These are phyloP conservation scores for Drosophila pectinifera DNA, from an alignment of 1,140 invertebrate genomes.

Conservation along the genomic window DNA sequence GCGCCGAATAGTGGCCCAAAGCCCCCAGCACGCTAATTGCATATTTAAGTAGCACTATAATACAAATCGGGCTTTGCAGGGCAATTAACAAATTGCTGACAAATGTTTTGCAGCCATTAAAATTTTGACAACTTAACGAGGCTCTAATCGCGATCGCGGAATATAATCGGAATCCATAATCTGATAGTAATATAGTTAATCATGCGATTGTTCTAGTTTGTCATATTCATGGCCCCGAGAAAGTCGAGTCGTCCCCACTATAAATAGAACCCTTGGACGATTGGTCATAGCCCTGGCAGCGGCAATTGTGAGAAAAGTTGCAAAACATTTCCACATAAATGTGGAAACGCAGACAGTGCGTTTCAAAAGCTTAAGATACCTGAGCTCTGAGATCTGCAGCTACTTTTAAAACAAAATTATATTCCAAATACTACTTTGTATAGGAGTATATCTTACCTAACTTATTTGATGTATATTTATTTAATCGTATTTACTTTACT, in stretches of 20 bases:
- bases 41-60: constrained; percentile 7
- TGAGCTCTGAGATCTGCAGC: no score
- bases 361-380: constrained; percentile 4
- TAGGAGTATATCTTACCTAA: no score
- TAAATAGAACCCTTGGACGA: constrained; percentile 48
- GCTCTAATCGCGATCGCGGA: constrained; percentile 12
- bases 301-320: constrained; percentile 32
- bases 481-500: not conserved
- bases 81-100: constrained; percentile 54
- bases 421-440: no score
- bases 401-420: no score
- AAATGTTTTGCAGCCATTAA: constrained; percentile 25
- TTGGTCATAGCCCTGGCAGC: constrained; percentile 23
- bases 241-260: constrained; percentile 24
- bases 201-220: constrained; percentile 15
- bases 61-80: constrained; percentile 26
- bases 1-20: not conserved
- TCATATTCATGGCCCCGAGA: constrained; percentile 42
- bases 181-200: constrained; percentile 26
- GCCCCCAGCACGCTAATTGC: constrained; percentile 24
- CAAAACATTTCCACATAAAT: constrained; percentile 29
- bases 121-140: constrained; percentile 25
- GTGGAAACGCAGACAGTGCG: constrained; percentile 32
- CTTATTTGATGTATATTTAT: no score
- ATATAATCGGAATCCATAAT: constrained; percentile 14